Base-by-base conservation (phyloP, 2,797 vertebrate genomes). In the Amniataba percoides region DNA sequence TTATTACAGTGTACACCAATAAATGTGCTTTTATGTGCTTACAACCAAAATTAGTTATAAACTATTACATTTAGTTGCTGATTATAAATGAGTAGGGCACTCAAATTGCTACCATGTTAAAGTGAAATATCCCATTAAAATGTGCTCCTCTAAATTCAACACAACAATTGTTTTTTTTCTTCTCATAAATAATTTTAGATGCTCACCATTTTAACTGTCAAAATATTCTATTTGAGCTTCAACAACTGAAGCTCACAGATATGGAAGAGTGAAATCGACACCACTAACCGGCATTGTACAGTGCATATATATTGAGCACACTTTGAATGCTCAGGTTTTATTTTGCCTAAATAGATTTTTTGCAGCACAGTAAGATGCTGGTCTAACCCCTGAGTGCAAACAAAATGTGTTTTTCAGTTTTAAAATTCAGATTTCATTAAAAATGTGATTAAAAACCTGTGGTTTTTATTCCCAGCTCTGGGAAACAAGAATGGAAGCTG, bases 401-500 rank as follows among this genome's bases (percentile, higher is more conserved):
- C 4, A 52, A 12, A 1, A 10, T 13, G 9, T 48, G 23, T 27
- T 25, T 14, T 14, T 40, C 10, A 19, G 3, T 21, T 55, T 34
- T 16, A 18, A 31, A 16, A 51, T 8, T 59, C 36, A 2, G 0
- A 56, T 55, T 77, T 48, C 11, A 46, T 63, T 11, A 18, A 19
- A 49, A 70, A 31, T 2, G 27, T 27, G 4, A 31, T 31, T 31
- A 31, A 31, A 31, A 31, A 31, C 3, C 27, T 31, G 27, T 31
- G 27, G 1, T 31, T 36, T 36, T 18, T 60, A 15, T 43, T 64
- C 49, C 56, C 25, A 60, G 13, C 1, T 69, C 18, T 4, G 7
- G 52, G 15, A 71, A 27, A 74, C n/a, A 74, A 62, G 25, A 85
- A 56, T 77, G 8, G 56, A 83, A 77, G 56, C 48, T 58, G 51